Evolutionary conservation across 2,797 vertebrate species (phyloP).

Genomic region (Channa striata): DNA sequence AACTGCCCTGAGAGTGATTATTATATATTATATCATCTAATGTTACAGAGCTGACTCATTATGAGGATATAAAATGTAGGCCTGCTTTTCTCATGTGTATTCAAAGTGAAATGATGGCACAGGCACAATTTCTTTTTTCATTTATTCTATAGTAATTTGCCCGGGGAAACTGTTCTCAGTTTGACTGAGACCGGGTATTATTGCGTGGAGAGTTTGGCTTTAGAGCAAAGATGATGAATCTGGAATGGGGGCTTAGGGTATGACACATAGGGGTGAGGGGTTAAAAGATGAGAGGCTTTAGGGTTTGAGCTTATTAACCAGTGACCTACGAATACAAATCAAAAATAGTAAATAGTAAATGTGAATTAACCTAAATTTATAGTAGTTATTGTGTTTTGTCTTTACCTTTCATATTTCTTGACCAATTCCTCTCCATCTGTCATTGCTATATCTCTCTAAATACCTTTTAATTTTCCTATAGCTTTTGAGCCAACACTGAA

Average conservation of each 20-base stretch:
- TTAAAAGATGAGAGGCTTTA: constrained; percentile 36
- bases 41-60: constrained; percentile 70
- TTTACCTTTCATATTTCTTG: constrained; percentile 19
- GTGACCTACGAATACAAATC: constrained; percentile 42
- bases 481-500: too few relatives aligned
- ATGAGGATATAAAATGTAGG: constrained; percentile 47
- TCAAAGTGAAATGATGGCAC: constrained; percentile 55
- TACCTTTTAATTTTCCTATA: too few relatives aligned
- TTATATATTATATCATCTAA: constrained; percentile 68
- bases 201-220: constrained; percentile 7
- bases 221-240: constrained; percentile 19
- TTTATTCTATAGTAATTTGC: constrained; percentile 14
- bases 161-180: constrained; percentile 31
- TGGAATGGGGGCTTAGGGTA: constrained; percentile 9
- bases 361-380: too few relatives aligned
- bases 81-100: constrained; percentile 52
- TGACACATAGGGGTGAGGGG: constrained; percentile 13
- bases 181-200: constrained; percentile 8
- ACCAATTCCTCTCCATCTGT: constrained; percentile 6
- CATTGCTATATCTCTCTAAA: background rate
- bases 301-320: constrained; percentile 53
- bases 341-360: too few relatives aligned
- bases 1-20: constrained; percentile 75
- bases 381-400: background rate
- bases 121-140: constrained; percentile 5